Evolutionary conservation across 2,113 vertebrate species (phyloP), one percentile per base, ranked within the genome.

Genomic region (Phalacrocorax pelagicus): DNA sequence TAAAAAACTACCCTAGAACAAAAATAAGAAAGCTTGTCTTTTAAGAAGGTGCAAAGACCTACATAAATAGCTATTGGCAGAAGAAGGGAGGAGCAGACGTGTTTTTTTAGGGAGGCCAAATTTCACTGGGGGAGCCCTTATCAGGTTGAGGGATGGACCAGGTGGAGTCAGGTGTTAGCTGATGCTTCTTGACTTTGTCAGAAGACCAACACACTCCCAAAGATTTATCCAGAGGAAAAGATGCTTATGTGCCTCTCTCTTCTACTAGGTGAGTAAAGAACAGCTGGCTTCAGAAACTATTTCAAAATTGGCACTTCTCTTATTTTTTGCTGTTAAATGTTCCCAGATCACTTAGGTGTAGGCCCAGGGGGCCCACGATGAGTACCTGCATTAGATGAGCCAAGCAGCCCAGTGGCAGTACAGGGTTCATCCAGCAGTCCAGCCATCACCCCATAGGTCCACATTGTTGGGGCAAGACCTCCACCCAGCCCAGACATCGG

Each of bases 391-490:
- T 8, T 27, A 62, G 38, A 59, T 4, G 16, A 71, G 9, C 12
- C 27, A 72, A 58, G 20, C 2, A 36, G 24, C 10, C 29, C 66
- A 13, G 40, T 65, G 52, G 19, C 14, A 29, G 42, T 21, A 21
- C 2, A 6, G 17, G 17, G 30, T 54, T 44, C 57, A 29, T 36
- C 10, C 27, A 86, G 36, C 18, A 57, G 46, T 61, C 24, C 11
- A 24, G 30, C 12, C 18, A 55, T 63, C 51, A 51, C 6, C 19
- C 40, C n/a, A 12, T 0, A 51, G 27, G 7, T 42, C 26, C 0
- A 0, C 29, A 8, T 6, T 22, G 26, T 6, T 2, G 7, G n/a
- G 19, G 29, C 20, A 86, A 22, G 54, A 81, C 23, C 44, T 55
- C 16, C 34, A 49, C 21, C 4, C 36, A 54, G n/a, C 26, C 7